Evolutionary conservation across 2,888 invertebrate species (phyloP).

Genomic region (Malthinus flaveolus): DNA sequence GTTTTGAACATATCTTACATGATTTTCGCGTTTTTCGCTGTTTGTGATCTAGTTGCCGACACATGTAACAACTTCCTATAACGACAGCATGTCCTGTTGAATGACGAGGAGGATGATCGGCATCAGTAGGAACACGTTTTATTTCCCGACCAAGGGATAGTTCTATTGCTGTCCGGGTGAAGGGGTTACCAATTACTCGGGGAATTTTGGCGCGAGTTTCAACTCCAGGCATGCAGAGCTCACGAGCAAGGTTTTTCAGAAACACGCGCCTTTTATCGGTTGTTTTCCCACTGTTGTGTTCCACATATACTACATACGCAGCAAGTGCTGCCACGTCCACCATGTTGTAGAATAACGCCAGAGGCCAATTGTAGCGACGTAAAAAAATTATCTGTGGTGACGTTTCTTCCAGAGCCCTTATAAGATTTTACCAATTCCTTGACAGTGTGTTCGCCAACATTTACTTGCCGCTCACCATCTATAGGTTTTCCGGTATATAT

Average conservation of each 20-base stretch:
- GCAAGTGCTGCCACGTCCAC: not conserved
- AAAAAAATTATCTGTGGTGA: no score
- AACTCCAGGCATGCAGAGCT: not conserved
- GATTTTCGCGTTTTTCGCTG: not conserved
- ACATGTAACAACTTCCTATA: not conserved
- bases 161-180: not conserved
- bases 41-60: not conserved
- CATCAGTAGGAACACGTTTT: not conserved
- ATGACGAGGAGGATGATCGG: not conserved
- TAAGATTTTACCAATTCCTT: no score
- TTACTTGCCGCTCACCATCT: no score
- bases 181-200: not conserved
- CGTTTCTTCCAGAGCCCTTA: no score
- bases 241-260: not conserved
- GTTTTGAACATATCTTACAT: not conserved
- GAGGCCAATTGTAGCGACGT: no score
- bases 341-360: slow-evolving; percentile 49
- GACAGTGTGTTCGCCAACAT: no score
- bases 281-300: not conserved
- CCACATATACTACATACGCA: not conserved
- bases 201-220: not conserved
- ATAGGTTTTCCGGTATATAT: no score
- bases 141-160: not conserved
- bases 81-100: not conserved
- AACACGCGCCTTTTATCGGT: not conserved